Evolutionary conservation across 1,140 invertebrate species (phyloP), one percentile per base, ranked within the genome.

Genomic region (Dryas iulia): DNA sequence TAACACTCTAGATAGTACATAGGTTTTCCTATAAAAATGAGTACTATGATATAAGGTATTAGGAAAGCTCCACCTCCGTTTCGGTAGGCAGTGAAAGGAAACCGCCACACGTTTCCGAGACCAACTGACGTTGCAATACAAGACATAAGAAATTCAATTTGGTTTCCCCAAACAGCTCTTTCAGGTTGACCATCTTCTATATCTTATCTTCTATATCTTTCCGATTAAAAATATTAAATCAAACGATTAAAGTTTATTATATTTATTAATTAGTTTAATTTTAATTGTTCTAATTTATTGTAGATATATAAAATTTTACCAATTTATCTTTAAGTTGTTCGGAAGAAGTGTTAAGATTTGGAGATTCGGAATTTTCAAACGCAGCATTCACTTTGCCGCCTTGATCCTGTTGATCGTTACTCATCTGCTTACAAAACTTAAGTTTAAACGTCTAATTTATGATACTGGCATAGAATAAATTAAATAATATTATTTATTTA

Each of bases 1-100:
- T 95, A 92, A 84, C 96, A 95, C 87, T 98, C 98, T 93, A 98
- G 93, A 76, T 97, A 98, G 84, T 98, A 98, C 71, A 98, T 94
- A 0, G 98, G 97, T 78, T 97, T 95, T 1, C 97, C 98, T 57
- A 97, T 95, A 28, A 98, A 88, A 5, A 98, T 83, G 30, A 98
- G 92, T 33, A 98, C 96, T 39, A 98, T 94, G 7, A 96, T 93
- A 80, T 98, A 98, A 0, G 97, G 97, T 28, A 98, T 95, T 0
- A 98, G 92, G 82, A 98, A 98, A 23, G 95, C 95, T 3, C 95
- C 96, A 62, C 97, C 97, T 11, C 97, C 96, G 77, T 97, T 97
- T 71, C 96, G 94, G 78, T 96, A 96, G 0, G 96, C 96, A 0
- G 95, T 94, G 78, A 97, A 98, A 0, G 97, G 97, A 88, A 98